Base-by-base conservation (phyloP, 2,113 vertebrate species). In the Corythornis cristatus region DNA sequence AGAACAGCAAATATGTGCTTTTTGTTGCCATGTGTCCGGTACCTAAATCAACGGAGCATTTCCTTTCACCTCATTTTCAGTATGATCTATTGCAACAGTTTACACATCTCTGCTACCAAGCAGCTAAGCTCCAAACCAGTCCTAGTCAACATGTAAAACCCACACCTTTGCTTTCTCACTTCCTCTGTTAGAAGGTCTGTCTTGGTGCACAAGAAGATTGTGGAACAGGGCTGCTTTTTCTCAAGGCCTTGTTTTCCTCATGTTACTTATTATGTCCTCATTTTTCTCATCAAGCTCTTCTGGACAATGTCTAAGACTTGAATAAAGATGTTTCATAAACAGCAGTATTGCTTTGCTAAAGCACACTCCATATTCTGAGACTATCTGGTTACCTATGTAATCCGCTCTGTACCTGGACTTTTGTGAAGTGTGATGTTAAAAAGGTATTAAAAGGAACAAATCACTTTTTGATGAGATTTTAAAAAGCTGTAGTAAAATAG, bases 61-160 rank as follows among this genome's bases (percentile, higher is more conserved):
- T 93, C 85, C 76, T 94, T 90, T 66, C 83, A 75, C 62, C 45
- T 62, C 61, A 33, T 45, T 90, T 94, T 54, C 61, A 43, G 58
- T 16, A 50, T 14, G 35, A 75, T 51, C 62, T 53, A 4, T 58
- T 83, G 75, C 57, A 83, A 89, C 54, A 60, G 25, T 86, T 43
- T 67, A 23, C 37, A 35, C 65, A 56, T 62, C 37, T 43, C 71
- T 80, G 56, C 46, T 74, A 82, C 42, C 26, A 54, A 51, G 56
- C 50, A 89, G 71, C 58, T 66, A 85, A 82, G 33, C 82, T 77
- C 56, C 51, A 82, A 92, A 37, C 23, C 43, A 40, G 5, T 53
- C 82, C 28, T 18, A 90, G 66, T 9, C 58, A 50, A 50, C 25
- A 31, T 2, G 42, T 26, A 76, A 89, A 92, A 5, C 50, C 29